Evolutionary conservation across 2,113 vertebrate genomes (phyloP).

Genomic region (Colaptes auratus): DNA sequence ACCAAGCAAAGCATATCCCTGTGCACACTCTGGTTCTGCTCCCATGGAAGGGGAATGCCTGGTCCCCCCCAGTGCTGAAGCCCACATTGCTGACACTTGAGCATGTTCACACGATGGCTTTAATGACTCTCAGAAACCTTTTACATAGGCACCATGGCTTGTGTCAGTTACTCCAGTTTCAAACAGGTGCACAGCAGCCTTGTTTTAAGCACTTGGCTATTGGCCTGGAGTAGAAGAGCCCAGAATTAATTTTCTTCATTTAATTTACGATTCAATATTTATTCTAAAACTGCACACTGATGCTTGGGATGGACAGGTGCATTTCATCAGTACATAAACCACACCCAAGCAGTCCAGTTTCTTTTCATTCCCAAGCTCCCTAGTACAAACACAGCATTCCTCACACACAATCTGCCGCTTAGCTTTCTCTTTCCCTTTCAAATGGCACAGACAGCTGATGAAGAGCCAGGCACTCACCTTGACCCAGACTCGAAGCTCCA

Average conservation of each 20-base stretch:
- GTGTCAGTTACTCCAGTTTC: neutral
- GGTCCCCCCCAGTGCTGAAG: rapidly evolving
- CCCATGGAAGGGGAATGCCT: neutral
- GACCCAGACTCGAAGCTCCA: slow-evolving; percentile 39
- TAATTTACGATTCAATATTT: neutral
- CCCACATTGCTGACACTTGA: rapidly evolving
- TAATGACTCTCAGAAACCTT: neutral
- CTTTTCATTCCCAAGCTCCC: neutral
- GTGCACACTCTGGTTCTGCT: rapidly evolving
- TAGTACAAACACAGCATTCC: neutral
- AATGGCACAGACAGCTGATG: neutral
- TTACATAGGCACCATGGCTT: neutral
- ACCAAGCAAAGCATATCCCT: neutral
- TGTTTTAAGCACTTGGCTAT: neutral
- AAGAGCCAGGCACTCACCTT: slow-evolving; percentile 53
- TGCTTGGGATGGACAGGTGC: neutral
- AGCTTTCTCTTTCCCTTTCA: neutral
- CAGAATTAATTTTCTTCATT: slow-evolving; percentile 1
- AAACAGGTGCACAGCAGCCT: neutral
- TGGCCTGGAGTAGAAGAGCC: neutral
- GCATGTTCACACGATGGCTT: rapidly evolving
- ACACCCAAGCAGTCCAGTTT: neutral
- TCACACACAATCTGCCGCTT: neutral
- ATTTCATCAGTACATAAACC: neutral
- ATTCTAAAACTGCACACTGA: neutral